Evolutionary conservation across 1,140 invertebrate species (phyloP), one percentile per base, ranked within the genome.

Genomic region (Danaus melanippus): DNA sequence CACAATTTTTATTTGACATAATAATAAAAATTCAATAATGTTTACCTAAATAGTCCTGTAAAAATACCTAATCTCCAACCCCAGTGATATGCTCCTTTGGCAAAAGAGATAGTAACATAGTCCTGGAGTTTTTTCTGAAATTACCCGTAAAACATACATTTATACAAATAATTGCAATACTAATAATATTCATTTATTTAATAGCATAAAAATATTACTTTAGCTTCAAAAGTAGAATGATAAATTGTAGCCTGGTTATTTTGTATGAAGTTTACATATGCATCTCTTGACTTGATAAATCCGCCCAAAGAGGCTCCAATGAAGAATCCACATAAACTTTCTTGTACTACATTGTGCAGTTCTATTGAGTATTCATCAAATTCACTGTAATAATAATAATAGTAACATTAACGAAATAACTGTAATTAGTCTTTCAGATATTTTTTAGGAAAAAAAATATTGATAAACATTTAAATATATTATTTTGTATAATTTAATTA

Each of bases 161-260:
- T 0, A 15, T 11, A 39, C 41, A 40, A 52, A 48, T 42, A 32
- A 50, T 50, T 21, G 9, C 12, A 48, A 47, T 21, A 50, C n/a
- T 59, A 10, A 51, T 9, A 59, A 56, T 44, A 11, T 15, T 46
- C 42, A 10, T n/a, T 32, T 8, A 42, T 44, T 46, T 39, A 17
- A 41, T 12, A 15, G 39, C 12, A 47, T 12, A 40, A 49, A 10
- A 21, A 60, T 48, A 32, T 61, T 87, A 92, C 92, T 84, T 93
- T 92, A 2, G 93, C 93, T 58, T 93, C 88, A 9, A 90, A 76
- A 47, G 92, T 91, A 55, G 87, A 90, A 46, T 79, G 77, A 77
- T 93, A 95, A 8, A 86, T 83, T 32, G 92, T 90, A 8, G 92
- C 93, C 83, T 93, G 88, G 86, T 95, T 94, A 49, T 89, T 92